Percentiles rank a stretch among this genome's conserved stretches.
These are phyloP conservation scores for Gadus macrocephalus DNA, from an alignment of 2,113 vertebrate genomes.

Conservation along the genomic window DNA sequence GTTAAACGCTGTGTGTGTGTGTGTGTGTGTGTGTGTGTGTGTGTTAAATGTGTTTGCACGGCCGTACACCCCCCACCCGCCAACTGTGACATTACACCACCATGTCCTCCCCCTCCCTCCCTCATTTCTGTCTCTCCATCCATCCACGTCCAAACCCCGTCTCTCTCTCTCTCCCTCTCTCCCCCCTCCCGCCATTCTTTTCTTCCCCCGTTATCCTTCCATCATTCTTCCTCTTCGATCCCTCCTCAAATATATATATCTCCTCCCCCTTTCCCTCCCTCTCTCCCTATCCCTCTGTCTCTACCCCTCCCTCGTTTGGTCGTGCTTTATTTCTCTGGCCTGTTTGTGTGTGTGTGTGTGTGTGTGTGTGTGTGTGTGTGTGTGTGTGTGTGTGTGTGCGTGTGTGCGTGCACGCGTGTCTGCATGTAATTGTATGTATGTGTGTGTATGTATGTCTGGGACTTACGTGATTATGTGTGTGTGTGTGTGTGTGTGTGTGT, in stretches of 20 bases:
- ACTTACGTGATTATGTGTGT: background rate
- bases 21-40: too few relatives aligned
- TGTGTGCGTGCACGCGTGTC: background rate
- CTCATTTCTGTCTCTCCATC: constrained; percentile 1
- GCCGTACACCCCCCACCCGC: constrained; percentile 52
- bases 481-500: background rate
- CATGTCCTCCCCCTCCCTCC: constrained; percentile 35
- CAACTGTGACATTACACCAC: constrained; percentile 62
- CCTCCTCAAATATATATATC: background rate
- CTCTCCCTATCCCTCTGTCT: constrained; percentile 19
- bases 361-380: too few relatives aligned
- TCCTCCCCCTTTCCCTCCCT: constrained; percentile 2
- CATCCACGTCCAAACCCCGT: constrained; percentile 3
- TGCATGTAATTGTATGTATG: background rate
- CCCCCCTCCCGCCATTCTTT: constrained; percentile 15
- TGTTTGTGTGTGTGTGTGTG: too few relatives aligned
- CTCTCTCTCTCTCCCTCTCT: constrained; percentile 13
- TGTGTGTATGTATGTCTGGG: background rate
- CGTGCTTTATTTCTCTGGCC: background rate
- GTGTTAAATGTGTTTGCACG: too few relatives aligned
- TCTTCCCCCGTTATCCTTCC: constrained; percentile 28
- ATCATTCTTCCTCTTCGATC: background rate
- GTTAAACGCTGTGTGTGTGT: too few relatives aligned
- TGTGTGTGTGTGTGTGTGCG: too few relatives aligned
- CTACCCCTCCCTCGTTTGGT: constrained; percentile 1